Base-by-base conservation (phyloP, 2,888 invertebrate species). In the Drosophila nigricruria region DNA sequence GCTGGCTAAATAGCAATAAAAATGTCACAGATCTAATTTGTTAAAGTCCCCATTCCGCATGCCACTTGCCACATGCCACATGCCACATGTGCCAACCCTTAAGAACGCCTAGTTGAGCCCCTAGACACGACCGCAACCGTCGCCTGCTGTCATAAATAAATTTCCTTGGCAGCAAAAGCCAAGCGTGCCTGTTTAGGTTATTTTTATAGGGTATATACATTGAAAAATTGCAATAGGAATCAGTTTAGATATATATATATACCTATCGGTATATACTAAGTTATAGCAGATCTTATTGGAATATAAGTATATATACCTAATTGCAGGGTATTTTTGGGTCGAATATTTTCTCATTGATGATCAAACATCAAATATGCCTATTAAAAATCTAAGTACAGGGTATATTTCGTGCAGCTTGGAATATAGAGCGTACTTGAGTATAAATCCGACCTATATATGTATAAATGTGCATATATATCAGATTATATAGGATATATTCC, bases 11-110 rank as follows among this genome's bases (percentile, higher is more conserved):
- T 67, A 71, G 82, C 83, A 80, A 86, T 86, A 83, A 86, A 84
- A 86, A 82, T 84, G 84, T 86, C 86, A 82, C 66, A 80, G 76
- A 78, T 74, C 76, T 82, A 84, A 84, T 84, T 86, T 82, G 83
- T 83, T 80, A 82, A 66, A 53, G 64, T 62, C 71, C 67, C 61
- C 66, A 65, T 47, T 70, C 20, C 63, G 59, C 68, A 61, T 36
- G 45, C 43, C 45, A 23, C n/a, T 12, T 18, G 49, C 30, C 40
- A 20, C 42, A 5, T 16, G 30, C 42, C 62, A 65, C 70, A 12
- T 70, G 67, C 27, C 59, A 65, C 66, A 27, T n/a, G 25, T 9
- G 30, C 20, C 62, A 69, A 68, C 30, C 49, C 34, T 42, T 36
- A 34, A 34, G 23, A 34, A 42, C 18, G 20, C 27, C 27, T 6